A percentile compares a stretch with the other conserved stretches of the same genome.
Evolutionary conservation across 2,113 vertebrate genomes (phyloP).

Genomic region (Xiphias gladius): DNA sequence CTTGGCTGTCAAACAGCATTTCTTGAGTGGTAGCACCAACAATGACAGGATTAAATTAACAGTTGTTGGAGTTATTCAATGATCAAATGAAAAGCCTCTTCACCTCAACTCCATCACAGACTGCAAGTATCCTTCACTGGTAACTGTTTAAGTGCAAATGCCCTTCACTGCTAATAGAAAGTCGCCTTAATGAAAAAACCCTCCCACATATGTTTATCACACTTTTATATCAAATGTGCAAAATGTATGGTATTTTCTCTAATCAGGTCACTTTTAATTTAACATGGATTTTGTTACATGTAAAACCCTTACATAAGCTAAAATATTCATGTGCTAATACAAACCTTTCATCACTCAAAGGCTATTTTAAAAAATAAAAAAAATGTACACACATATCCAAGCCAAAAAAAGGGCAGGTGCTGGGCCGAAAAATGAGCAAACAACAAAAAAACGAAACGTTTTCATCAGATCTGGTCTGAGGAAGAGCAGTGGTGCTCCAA

Average conservation of each 20-base stretch:
- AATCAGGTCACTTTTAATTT: background rate
- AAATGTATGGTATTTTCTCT: background rate
- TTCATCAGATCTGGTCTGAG: no score
- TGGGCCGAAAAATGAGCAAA: no score
- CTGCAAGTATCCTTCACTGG: constrained; percentile 11
- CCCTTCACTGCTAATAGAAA: constrained; percentile 11
- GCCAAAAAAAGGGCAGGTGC: no score
- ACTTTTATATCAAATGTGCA: background rate
- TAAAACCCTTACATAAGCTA: background rate
- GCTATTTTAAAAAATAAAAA: no score
- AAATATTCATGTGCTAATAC: background rate
- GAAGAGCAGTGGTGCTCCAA: no score
- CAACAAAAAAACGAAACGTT: no score
- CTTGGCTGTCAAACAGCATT: constrained; percentile 34
- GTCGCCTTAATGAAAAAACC: constrained; percentile 21
- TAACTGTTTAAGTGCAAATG: constrained; percentile 14
- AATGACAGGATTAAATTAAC: constrained; percentile 43
- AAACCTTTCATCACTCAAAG: background rate
- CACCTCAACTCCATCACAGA: constrained; percentile 19
- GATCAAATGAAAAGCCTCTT: constrained; percentile 43
- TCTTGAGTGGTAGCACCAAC: constrained; percentile 33
- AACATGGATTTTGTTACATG: background rate
- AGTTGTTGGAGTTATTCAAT: constrained; percentile 24
- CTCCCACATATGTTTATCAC: constrained; percentile 5
- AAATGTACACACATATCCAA: no score